Conservation (phyloP, 2,797 vertebrate genomes). For the Pangasius sanitwongsei region DNA sequence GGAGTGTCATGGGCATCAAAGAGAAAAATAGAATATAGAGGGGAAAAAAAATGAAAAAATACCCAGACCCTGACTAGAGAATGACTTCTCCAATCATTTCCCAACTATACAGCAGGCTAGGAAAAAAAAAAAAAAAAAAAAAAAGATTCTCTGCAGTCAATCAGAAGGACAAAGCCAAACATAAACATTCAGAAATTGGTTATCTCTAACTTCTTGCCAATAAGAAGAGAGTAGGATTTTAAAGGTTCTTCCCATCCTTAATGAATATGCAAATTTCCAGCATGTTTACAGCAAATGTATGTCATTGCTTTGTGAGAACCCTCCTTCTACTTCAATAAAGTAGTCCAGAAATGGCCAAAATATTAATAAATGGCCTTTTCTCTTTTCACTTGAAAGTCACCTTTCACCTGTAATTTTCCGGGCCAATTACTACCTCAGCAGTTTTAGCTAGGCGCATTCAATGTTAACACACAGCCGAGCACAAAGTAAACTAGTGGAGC, state of each 20-base stretch:
- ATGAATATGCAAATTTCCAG: constrained; percentile 16
- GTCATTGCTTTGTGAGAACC: constrained; percentile 39
- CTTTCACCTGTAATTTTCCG: constrained; percentile 48
- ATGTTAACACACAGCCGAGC: constrained; percentile 39
- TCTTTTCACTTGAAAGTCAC: constrained; percentile 57
- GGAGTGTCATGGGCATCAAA: constrained; percentile 45
- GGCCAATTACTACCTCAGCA: constrained; percentile 56
- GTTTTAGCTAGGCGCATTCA: constrained; percentile 48
- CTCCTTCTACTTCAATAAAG: not conserved
- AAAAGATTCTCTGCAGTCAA: constrained; percentile 1
- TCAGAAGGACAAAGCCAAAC: constrained; percentile 26
- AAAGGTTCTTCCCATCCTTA: constrained; percentile 5
- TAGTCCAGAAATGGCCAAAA: constrained; percentile 48
- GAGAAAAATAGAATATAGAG: constrained; percentile 22
- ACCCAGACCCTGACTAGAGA: constrained; percentile 8
- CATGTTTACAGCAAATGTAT: constrained; percentile 56
- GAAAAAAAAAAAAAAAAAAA: not conserved
- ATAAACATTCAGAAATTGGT: not conserved
- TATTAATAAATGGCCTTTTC: constrained; percentile 57
- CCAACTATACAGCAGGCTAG: constrained; percentile 14
- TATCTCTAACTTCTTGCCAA: not conserved
- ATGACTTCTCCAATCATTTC: constrained; percentile 22
- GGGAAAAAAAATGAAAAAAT: not conserved
- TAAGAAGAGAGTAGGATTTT: constrained; percentile 22
- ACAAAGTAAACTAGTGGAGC: constrained; percentile 56